A percentile compares a stretch with the other conserved stretches of the same genome.
Evolutionary conservation across 2,888 invertebrate genomes (phyloP).

Genomic region (Papilio elwesi): DNA sequence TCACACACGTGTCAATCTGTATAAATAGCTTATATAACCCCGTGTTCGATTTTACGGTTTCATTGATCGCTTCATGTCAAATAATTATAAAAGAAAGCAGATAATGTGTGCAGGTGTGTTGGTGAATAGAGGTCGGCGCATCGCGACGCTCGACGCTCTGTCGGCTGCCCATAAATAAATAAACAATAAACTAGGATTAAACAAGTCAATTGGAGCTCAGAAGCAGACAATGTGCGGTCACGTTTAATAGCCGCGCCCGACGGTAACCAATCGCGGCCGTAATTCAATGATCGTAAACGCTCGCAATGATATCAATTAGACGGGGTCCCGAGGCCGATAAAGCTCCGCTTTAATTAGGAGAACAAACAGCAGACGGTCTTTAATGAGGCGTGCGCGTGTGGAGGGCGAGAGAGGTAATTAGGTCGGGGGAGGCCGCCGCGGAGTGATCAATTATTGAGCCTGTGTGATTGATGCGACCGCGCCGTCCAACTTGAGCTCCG

Average conservation of each 20-base stretch:
- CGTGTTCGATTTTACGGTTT: neutral
- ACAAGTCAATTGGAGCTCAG: conserved; percentile 77
- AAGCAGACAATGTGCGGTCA: conserved; percentile 80
- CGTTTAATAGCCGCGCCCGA: conserved; percentile 75
- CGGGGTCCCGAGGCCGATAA: conserved; percentile 77
- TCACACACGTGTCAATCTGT: neutral
- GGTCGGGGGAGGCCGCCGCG: conserved; percentile 66
- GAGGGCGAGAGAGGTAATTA: conserved; percentile 78
- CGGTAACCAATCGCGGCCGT: conserved; percentile 77
- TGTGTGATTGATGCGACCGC: conserved; percentile 71
- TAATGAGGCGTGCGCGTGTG: conserved; percentile 81
- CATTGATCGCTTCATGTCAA: neutral
- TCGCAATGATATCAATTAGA: conserved; percentile 84
- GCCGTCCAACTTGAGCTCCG: conserved; percentile 22
- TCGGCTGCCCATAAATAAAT: conserved; percentile 68
- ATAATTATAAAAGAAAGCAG: neutral
- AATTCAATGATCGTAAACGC: conserved; percentile 83
- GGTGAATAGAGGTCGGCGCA: conserved; percentile 18
- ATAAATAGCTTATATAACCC: neutral
- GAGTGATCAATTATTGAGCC: conserved; percentile 78
- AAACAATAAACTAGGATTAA: conserved; percentile 80
- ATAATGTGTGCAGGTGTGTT: conserved; percentile 1
- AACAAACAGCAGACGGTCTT: conserved; percentile 82
- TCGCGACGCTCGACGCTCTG: conserved; percentile 43
- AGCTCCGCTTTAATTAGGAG: conserved; percentile 83